Conservation (phyloP, 2,888 invertebrate genomes). For the Morpho deidamia region DNA sequence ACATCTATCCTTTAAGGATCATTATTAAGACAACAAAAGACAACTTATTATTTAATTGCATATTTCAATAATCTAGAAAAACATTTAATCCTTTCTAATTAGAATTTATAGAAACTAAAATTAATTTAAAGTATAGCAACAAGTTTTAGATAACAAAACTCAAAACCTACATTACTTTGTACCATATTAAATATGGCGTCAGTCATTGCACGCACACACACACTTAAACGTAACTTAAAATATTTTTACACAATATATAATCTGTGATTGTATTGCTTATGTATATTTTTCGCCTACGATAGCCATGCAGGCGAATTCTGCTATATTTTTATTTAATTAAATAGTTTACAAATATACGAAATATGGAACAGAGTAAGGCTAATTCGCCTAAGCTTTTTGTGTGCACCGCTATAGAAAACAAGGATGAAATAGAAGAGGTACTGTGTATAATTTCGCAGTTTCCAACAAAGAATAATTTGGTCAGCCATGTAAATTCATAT, state of each 20-base stretch:
- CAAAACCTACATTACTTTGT: no score
- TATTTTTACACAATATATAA: constrained; percentile 34
- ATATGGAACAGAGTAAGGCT: constrained; percentile 79
- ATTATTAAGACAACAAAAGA: no score
- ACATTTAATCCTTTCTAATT: no score
- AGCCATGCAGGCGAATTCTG: constrained; percentile 81
- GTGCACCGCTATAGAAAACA: constrained; percentile 90
- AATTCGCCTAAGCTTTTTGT: constrained; percentile 87
- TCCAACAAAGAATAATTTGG: constrained; percentile 72
- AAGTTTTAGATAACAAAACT: no score
- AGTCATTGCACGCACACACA: constrained; percentile 25
- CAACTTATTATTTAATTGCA: no score
- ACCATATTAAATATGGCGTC: constrained; percentile 15
- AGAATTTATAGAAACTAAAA: no score
- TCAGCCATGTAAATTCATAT: constrained; percentile 72
- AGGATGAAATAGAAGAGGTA: constrained; percentile 95
- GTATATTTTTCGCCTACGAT: constrained; percentile 78
- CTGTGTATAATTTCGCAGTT: constrained; percentile 69
- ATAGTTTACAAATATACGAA: constrained; percentile 68
- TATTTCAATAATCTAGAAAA: no score
- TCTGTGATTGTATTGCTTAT: constrained; percentile 71
- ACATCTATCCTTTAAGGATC: no score
- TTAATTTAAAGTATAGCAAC: no score
- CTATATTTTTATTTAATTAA: constrained; percentile 78
- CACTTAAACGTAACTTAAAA: constrained; percentile 6